Conservation (phyloP, 2,888 invertebrate genomes). For the Cephus rjabovi region DNA sequence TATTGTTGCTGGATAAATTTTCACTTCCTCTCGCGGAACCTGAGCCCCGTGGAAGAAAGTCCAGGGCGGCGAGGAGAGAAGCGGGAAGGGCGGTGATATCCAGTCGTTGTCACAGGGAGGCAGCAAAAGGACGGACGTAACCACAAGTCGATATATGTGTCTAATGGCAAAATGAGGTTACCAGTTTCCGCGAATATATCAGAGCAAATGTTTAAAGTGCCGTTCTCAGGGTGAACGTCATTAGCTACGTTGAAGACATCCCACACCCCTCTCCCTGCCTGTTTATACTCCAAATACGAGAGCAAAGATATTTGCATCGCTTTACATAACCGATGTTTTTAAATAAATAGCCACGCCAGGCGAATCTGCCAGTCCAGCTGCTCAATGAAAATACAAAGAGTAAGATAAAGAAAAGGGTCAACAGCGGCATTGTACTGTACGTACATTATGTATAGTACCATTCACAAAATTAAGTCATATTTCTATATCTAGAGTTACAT, state of each 20-base stretch:
- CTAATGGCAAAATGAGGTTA: conserved; percentile 22
- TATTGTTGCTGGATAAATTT: conserved; percentile 2
- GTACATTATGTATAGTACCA: no score
- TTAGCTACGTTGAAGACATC: conserved; percentile 42
- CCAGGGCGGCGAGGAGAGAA: background rate
- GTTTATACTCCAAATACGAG: conserved; percentile 48
- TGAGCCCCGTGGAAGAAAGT: background rate
- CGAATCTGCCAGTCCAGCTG: no score
- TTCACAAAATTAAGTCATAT: no score
- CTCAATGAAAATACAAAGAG: background rate
- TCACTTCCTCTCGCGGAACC: background rate
- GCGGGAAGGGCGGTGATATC: background rate
- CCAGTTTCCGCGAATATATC: conserved; percentile 5
- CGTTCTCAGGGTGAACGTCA: conserved; percentile 35
- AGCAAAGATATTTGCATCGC: conserved; percentile 46
- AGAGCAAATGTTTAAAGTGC: conserved; percentile 1
- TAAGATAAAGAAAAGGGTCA: background rate
- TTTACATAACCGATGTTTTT: conserved; percentile 50
- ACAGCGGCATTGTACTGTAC: no score
- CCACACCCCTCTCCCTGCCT: conserved; percentile 26
- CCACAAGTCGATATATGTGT: background rate
- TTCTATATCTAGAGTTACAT: no score
- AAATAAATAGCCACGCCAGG: conserved; percentile 19
- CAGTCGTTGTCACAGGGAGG: background rate
- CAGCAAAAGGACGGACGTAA: background rate